Evolutionary conservation across 2,113 vertebrate species (phyloP), one percentile per base, ranked within the genome.

Genomic region (Accipiter virgatus): DNA sequence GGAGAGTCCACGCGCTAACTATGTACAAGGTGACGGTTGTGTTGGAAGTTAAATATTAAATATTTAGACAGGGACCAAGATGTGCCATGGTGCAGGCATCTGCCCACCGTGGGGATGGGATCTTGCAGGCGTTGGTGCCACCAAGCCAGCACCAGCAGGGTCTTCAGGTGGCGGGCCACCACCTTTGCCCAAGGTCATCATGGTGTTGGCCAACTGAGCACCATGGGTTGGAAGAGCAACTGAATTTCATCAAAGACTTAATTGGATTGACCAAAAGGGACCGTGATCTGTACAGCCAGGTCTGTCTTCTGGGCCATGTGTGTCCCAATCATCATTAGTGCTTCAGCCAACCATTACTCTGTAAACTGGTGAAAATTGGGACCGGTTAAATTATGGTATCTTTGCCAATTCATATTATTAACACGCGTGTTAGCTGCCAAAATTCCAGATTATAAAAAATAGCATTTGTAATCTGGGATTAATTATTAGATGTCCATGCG

Each of bases 81-180:
- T 1, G 0, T 0, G 11, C 27, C 0, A 1, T 13, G 25, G 38
- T 13, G 32, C 38, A 17, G 45, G 29, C 38, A 6, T 47, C 50
- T 53, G 29, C 45, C 18, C 45, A 10, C 40, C 26, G 1, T 0
- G 2, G 45, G 52, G 3, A 16, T 36, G 52, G 31, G 52, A 7
- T 31, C 47, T 62, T 1, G 8, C 7, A 34, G 38, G 34, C 6
- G 16, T 32, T 1, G 22, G 53, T 74, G 73, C 22, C 81, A 27
- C 80, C 73, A 21, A 4, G 34, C 43, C 71, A 27, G 43, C 1
- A 0, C 6, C 79, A 20, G n/a, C 38, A 4, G 16, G 47, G 3
- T 5, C 2, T 18, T 50, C 13, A 34, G 50, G 10, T 18, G 17
- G 3, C 21, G 48, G 38, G 55, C 47, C 58, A 36, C 58, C 53